Conservation (phyloP, 2,888 invertebrate genomes). For the Willowsia nigromaculata region DNA sequence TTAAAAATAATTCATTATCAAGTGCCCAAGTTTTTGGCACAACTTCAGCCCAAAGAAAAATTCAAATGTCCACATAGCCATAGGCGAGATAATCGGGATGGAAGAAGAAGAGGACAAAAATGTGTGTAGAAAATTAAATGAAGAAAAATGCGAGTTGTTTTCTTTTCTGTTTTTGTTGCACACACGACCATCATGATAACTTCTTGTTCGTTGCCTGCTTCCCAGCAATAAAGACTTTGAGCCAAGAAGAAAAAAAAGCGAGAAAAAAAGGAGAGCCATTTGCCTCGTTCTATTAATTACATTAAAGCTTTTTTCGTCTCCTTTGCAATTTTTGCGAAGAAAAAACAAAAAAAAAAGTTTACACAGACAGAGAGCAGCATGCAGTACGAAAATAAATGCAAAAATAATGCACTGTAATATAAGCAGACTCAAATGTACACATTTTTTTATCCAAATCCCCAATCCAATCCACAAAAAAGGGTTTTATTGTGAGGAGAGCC, state of each 20-base stretch:
- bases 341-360: not conserved
- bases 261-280: not conserved
- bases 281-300: conserved; percentile 62
- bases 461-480: not conserved
- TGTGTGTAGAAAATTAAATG: too few relatives aligned
- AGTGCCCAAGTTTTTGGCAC: too few relatives aligned
- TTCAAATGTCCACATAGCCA: too few relatives aligned
- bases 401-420: too few relatives aligned
- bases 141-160: not conserved
- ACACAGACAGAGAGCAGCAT: too few relatives aligned
- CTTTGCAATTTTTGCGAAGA: not conserved
- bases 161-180: not conserved
- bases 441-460: not conserved
- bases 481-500: not conserved
- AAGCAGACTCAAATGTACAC: too few relatives aligned
- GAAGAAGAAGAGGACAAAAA: not conserved
- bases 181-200: not conserved
- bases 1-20: too few relatives aligned
- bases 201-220: too few relatives aligned
- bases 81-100: too few relatives aligned
- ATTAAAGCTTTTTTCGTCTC: conserved; percentile 38
- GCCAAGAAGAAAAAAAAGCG: not conserved
- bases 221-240: too few relatives aligned
- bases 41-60: too few relatives aligned
- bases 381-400: too few relatives aligned